Conservation (phyloP, 2,113 vertebrate species). For the Spheniscus mendiculus region DNA sequence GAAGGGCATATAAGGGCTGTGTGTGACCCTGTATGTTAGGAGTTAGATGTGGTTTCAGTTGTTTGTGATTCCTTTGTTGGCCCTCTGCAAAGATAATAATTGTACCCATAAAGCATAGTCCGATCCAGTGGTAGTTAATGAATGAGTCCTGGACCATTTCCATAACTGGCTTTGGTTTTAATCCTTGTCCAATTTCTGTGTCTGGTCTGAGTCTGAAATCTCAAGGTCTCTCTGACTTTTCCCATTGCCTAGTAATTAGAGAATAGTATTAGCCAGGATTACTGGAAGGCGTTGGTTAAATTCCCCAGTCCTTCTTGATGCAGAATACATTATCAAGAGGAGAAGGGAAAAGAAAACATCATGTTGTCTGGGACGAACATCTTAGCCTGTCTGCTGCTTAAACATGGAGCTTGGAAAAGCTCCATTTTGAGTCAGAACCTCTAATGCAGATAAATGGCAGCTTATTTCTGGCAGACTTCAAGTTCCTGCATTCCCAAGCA, state of each 20-base stretch:
- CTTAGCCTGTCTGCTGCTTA: neutral
- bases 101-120: neutral
- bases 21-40: neutral
- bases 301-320: neutral
- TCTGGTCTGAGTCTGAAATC: neutral
- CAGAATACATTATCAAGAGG: neutral
- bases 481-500: neutral
- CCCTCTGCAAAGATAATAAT: neutral
- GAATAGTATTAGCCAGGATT: neutral
- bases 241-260: neutral
- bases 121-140: neutral
- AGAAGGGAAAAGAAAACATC: neutral
- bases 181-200: neutral
- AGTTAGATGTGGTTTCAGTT: neutral
- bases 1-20: neutral
- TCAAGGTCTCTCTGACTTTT: neutral
- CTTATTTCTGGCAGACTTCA: fast-evolving
- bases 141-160: neutral
- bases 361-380: neutral
- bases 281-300: neutral
- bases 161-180: neutral
- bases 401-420: neutral
- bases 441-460: neutral
- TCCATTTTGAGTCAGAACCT: neutral
- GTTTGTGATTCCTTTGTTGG: neutral